Base-by-base conservation (phyloP, 2,113 vertebrate species). In the Echinops telfairi region DNA sequence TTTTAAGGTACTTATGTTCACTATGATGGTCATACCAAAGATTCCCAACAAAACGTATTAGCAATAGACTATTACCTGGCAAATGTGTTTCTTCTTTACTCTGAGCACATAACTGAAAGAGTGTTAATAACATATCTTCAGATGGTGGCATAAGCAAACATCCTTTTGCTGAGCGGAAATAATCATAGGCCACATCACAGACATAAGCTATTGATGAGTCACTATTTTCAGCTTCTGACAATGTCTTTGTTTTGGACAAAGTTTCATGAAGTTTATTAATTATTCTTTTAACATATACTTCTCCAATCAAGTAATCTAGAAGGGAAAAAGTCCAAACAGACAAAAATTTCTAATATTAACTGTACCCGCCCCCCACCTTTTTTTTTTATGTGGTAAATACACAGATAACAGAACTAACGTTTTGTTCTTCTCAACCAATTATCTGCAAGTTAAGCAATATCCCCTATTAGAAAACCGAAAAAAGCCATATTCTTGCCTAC, bases 61-160 rank as follows among this genome's bases (percentile, higher is more conserved):
- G 91, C 89, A 90, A 77, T 71, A 86, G 70, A 10, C 25, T 27
- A 92, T 91, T 98, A 99, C 99, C 99, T 97, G 99, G 98, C 86
- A 99, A 97, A 57, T 96, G 98, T 8, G 96, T 98, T 95, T 95
- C 95, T 36, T 98, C 98, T 96, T 98, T 99, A 95, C 98, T 98
- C 97, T 99, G 98, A 92, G 99, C 99, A 64, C 98, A 99, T 81
- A 99, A 98, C 19, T 99, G 98, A 97, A 99, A 99, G 86, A 99
- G 97, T 0, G 99, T 99, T 95, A 99, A 97, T 83, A 99, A 96
- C 68, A 99, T 98, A 29, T 99, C 99, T 96, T 99, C 99, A 10
- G 99, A 98, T 4, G 99, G 99, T 22, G 98, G 97, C 84, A 99
- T 98, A 17, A 99, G 97, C 57, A 99, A 98, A 92, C 98, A 99